Base-by-base conservation (phyloP, 2,797 vertebrate genomes). In the Pangasius sanitwongsei region DNA sequence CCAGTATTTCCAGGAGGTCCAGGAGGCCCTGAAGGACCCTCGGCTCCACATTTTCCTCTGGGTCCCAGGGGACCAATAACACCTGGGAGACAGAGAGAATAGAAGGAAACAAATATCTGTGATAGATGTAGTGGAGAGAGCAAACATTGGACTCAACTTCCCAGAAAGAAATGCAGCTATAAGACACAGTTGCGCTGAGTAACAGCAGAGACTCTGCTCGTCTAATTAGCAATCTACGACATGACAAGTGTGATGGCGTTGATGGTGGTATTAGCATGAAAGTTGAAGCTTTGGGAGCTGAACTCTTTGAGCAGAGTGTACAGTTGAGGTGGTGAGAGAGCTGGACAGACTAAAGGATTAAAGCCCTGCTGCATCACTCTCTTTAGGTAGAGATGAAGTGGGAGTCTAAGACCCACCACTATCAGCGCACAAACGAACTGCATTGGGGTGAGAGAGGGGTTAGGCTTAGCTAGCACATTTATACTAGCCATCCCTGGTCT, bases 1-100 rank as follows among this genome's bases (percentile, higher is more conserved):
- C 96, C 96, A 2, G 92, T 90, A n/a, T 88, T 90, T 65, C 96
- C 96, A 59, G 89, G 85, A 20, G 34, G 50, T 57, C 96, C 96
- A 0, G 89, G 48, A 81, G 80, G 57, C 82, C 96, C 96, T 12
- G 41, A 74, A 87, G 90, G 77, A 88, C 96, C 96, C 34, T 94
- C 92, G 83, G 9, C 1, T 67, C 96, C 96, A 0, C 90, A 63
- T 2, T 85, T 92, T 31, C 96, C 96, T 88, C 85, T 89, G 0
- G 92, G 88, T 85, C 96, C 96, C 4, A 86, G 53, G 4, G 95
- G 95, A 37, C 96, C 96, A 0, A 75, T 20, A 50, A 95, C 94
- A 91, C 96, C 96, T 97, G 34, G 34, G 11, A 41, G 11, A 25
- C 3, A 37, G 31, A 83, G 34, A 41, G 44, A 80, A 75, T 20